phyloP scores from a whole-genome alignment of 2,113 vertebrate species.

The Thunnus maccoyii region DNA sequence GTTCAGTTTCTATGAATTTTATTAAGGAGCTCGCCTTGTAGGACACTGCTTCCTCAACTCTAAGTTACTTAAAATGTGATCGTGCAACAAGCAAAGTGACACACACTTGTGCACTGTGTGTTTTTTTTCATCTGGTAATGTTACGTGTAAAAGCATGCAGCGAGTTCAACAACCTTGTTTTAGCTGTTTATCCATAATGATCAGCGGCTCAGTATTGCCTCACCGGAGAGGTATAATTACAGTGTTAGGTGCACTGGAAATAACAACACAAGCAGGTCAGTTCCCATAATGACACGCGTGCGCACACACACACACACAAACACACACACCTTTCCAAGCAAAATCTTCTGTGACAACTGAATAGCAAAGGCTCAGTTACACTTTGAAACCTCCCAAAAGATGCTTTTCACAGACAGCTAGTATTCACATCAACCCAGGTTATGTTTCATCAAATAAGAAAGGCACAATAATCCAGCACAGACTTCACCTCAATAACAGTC shows the following conservation, averaged over 20 bases:
- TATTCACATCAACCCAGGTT: neutral
- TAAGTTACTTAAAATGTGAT: neutral
- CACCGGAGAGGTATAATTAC: neutral
- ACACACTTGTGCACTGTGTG: neutral
- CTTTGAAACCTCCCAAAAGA: neutral
- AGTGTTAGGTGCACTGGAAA: neutral
- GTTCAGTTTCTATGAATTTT: constrained; percentile 7
- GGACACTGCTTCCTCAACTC: neutral
- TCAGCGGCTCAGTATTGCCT: constrained; percentile 3
- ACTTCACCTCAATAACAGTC: neutral
- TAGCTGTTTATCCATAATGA: constrained; percentile 14
- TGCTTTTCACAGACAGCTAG: neutral
- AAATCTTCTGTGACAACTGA: neutral
- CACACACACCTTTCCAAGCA: neutral
- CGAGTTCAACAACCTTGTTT: neutral
- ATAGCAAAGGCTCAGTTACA: neutral
- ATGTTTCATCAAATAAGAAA: neutral
- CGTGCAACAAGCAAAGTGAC: neutral
- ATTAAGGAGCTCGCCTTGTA: too few species aligned
- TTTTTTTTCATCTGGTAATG: neutral
- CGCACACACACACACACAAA: too few species aligned
- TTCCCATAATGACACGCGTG: neutral
- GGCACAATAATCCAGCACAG: neutral
- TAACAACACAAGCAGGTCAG: constrained; percentile 31
- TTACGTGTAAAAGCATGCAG: constrained; percentile 2